Evolutionary conservation across 2,113 vertebrate species (phyloP).

Genomic region (Aegithalos caudatus): DNA sequence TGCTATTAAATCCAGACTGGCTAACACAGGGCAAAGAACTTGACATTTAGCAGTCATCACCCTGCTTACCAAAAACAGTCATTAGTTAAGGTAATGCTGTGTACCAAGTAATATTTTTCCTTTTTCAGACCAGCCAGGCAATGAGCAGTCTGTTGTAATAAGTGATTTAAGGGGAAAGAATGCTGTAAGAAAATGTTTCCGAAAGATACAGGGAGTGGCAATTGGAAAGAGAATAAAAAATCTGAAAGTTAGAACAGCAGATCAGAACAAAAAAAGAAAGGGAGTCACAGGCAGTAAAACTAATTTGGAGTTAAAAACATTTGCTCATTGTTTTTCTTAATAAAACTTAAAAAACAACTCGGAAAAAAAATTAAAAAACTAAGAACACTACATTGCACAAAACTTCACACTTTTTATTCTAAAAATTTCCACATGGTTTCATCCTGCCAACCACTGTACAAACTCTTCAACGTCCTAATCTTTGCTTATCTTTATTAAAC

Average conservation of each 20-base stretch:
- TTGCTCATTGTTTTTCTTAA: not conserved
- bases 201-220: slow-evolving; percentile 17
- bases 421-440: not conserved
- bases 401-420: not conserved
- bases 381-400: not conserved
- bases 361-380: not conserved
- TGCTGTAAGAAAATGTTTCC: slow-evolving; percentile 38
- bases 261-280: not conserved
- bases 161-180: slow-evolving; percentile 54
- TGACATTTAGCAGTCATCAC: not conserved
- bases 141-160: not conserved
- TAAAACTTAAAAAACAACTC: not conserved
- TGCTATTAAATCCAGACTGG: not conserved
- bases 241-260: not conserved
- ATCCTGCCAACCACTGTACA: not conserved
- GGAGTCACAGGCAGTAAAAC: not conserved
- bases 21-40: not conserved
- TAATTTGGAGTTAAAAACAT: not conserved
- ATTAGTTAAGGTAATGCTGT: not conserved
- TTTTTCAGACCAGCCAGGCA: not conserved
- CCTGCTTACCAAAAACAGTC: not conserved
- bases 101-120: not conserved
- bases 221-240: slow-evolving; percentile 9
- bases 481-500: not conserved
- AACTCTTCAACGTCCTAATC: not conserved